Evolutionary conservation across 2,797 vertebrate genomes (phyloP).

Genomic region (Anguilla megastoma): DNA sequence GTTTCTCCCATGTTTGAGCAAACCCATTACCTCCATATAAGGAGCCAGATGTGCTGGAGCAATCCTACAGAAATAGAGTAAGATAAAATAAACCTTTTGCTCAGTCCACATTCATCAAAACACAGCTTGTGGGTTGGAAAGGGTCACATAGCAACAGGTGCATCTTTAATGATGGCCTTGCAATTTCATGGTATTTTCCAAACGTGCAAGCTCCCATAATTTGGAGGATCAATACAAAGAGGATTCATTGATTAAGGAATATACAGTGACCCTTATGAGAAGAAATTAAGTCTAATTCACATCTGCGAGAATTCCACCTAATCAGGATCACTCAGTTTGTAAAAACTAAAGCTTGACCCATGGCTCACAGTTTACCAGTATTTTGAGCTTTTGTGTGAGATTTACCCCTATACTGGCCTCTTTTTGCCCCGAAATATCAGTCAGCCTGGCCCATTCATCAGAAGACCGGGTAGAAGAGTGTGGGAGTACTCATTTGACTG

Average conservation of each 20-base stretch:
- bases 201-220: neutral
- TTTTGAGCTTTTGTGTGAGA: neutral
- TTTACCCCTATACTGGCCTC: neutral
- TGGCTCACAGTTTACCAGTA: neutral
- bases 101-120: neutral
- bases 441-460: neutral
- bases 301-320: neutral
- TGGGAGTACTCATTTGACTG: neutral
- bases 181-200: neutral
- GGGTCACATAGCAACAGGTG: neutral
- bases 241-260: neutral
- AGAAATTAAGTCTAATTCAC: neutral
- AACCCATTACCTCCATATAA: neutral
- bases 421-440: neutral
- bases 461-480: neutral
- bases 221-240: neutral
- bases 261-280: neutral
- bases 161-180: neutral
- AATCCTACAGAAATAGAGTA: neutral
- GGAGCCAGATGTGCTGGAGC: slow-evolving; percentile 11
- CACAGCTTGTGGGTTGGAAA: neutral
- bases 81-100: neutral
- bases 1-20: neutral
- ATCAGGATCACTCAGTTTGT: neutral
- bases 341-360: neutral